These are phyloP conservation scores for Dimorphilus gyrociliatus DNA, from an alignment of 2,888 invertebrate species.

Conservation along the genomic window DNA sequence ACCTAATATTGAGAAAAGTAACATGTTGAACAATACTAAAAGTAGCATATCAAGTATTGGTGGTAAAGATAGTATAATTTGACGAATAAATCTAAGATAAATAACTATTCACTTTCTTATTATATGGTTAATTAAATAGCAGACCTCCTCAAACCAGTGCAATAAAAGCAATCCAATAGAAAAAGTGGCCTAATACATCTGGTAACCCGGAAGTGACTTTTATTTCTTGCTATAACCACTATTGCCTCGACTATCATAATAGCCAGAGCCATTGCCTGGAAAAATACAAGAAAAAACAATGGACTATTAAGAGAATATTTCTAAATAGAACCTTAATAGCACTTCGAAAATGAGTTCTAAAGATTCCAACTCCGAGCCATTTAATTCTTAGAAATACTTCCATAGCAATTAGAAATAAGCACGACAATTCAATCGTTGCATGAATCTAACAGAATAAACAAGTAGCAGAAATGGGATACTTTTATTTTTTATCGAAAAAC, in stretches of 20 bases:
- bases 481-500: neutral
- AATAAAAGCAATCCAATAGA: conserved; percentile 65
- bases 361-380: conserved; percentile 70
- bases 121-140: too few relatives aligned
- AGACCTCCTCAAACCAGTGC: conserved; percentile 52
- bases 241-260: conserved; percentile 70
- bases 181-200: conserved; percentile 71
- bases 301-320: neutral
- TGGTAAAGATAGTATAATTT: conserved; percentile 66
- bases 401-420: conserved; percentile 56
- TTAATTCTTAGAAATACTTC: conserved; percentile 61
- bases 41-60: conserved; percentile 75
- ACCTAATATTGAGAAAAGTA: conserved; percentile 60
- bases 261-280: conserved; percentile 53
- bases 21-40: conserved; percentile 64
- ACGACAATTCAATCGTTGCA: conserved; percentile 60
- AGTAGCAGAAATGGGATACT: neutral
- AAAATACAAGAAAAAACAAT: too few relatives aligned
- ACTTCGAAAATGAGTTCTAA: conserved; percentile 64
- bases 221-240: conserved; percentile 59
- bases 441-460: conserved; percentile 47
- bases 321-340: conserved; percentile 54
- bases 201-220: conserved; percentile 70
- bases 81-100: conserved; percentile 38
- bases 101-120: conserved; percentile 3